A percentile compares a stretch with the other conserved stretches of the same genome.
Evolutionary conservation across 2,113 vertebrate genomes (phyloP).

Genomic region (Bos taurus): ARS-UCD2.0 NC_037357.1:114100501-114101000

Average conservation of each 20-base stretch:
- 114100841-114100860: background rate
- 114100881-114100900: background rate
- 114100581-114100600: background rate
- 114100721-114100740: background rate
- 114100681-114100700: background rate
- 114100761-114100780: background rate
- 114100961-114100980: conserved; percentile 11
- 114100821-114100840: background rate
- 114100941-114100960: background rate
- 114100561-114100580: background rate
- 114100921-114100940: background rate
- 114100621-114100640: background rate
- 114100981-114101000: conserved; percentile 21
- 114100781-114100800: background rate
- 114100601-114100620: background rate
- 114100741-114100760: background rate
- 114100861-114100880: background rate
- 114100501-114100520: background rate
- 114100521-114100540: background rate
- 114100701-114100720: background rate
- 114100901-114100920: background rate
- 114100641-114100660: background rate
- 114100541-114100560: background rate
- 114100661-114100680: background rate
- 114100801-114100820: background rate